Evolutionary conservation across 2,113 vertebrate genomes (phyloP).

Genomic region (Mormyrus lacerda): DNA sequence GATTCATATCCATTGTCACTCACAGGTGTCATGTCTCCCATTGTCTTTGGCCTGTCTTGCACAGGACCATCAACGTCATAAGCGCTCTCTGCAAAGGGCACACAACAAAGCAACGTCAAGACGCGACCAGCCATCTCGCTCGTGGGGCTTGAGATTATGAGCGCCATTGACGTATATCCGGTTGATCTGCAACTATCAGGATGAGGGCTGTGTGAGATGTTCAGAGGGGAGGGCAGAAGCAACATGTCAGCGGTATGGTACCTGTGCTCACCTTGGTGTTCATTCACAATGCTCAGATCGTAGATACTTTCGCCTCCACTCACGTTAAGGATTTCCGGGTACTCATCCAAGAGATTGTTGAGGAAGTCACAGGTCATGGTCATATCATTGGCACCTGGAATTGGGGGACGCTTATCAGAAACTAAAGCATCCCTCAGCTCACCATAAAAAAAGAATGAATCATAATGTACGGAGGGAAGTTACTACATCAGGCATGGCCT

Average conservation of each 20-base stretch:
- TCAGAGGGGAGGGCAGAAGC: not conserved
- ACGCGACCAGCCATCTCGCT: not conserved
- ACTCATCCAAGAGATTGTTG: conserved; percentile 51
- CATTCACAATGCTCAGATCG: conserved; percentile 20
- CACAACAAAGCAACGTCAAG: not conserved
- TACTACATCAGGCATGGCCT: not conserved
- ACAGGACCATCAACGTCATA: conserved; percentile 37
- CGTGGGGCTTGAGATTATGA: not conserved
- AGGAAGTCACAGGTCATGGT: conserved; percentile 57
- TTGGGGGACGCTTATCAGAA: not conserved
- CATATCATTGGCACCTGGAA: conserved; percentile 47
- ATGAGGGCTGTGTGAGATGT: not conserved
- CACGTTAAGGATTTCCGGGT: conserved; percentile 50
- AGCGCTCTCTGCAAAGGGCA: not conserved
- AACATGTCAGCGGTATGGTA: not conserved
- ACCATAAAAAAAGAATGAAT: not conserved
- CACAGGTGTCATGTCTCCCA: conserved; percentile 28
- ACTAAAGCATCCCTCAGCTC: not conserved
- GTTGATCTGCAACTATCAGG: not conserved
- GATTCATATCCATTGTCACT: conserved; percentile 58
- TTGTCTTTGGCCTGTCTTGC: not conserved
- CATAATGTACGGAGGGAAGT: not conserved
- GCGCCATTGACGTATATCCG: not conserved
- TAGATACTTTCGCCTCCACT: conserved; percentile 21
- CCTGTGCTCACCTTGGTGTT: conserved; percentile 39